Evolutionary conservation across 2,113 vertebrate species (phyloP).

Genomic region (Nannospalax galili): DNA sequence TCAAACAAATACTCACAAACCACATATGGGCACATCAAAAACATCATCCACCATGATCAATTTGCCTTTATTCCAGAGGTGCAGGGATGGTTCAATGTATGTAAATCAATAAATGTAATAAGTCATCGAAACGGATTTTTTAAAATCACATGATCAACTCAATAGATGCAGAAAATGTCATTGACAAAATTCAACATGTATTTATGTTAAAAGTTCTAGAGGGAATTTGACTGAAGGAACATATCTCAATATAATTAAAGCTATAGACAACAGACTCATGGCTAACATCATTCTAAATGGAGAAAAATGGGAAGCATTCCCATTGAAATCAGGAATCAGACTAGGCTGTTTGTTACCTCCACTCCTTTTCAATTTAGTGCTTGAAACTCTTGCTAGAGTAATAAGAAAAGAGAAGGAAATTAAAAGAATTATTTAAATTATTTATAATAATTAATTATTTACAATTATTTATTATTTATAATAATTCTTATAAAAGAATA

Average conservation of each 20-base stretch:
- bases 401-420: not conserved
- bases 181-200: not conserved
- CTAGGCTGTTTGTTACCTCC: not conserved
- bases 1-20: too few relatives aligned
- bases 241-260: not conserved
- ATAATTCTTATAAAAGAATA: too few relatives aligned
- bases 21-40: too few relatives aligned
- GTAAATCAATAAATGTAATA: not conserved
- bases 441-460: too few relatives aligned
- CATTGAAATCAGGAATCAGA: not conserved
- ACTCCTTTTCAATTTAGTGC: not conserved
- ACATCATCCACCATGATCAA: too few relatives aligned
- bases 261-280: not conserved
- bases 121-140: not conserved
- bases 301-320: not conserved
- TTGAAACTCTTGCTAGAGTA: not conserved
- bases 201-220: not conserved
- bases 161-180: not conserved
- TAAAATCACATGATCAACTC: not conserved
- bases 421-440: too few relatives aligned
- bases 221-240: not conserved
- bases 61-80: too few relatives aligned
- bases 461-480: too few relatives aligned
- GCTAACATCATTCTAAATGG: not conserved
- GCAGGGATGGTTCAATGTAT: not conserved